phyloP scores from a whole-genome alignment of 1,140 invertebrate species.

The Lordiphosa clarofinis region DNA sequence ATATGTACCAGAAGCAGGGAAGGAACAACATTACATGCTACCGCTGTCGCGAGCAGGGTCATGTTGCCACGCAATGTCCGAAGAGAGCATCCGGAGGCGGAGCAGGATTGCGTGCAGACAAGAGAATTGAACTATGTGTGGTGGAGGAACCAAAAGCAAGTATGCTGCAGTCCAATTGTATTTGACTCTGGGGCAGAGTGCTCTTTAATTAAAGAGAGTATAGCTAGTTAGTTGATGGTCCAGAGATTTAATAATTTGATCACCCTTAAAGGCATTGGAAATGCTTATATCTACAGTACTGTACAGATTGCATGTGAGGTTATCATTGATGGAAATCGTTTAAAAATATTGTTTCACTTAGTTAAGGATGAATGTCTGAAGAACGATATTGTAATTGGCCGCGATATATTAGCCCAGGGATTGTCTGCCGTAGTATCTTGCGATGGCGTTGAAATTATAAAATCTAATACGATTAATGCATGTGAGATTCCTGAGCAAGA shows the following conservation, averaged over 20 bases:
- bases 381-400: constrained; percentile 14
- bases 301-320: too few relatives aligned
- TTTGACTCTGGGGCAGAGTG: constrained; percentile 5
- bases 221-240: neutral
- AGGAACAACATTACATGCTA: constrained; percentile 1
- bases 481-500: neutral
- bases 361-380: constrained; percentile 6
- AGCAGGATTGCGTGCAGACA: constrained; percentile 6
- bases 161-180: constrained; percentile 5
- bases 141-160: constrained; percentile 11
- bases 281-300: constrained; percentile 1
- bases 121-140: constrained; percentile 6
- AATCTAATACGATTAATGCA: neutral
- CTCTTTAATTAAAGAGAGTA: neutral
- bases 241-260: constrained; percentile 6
- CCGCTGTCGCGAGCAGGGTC: constrained; percentile 6
- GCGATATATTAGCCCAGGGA: constrained; percentile 8
- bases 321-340: too few relatives aligned
- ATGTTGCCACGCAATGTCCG: constrained; percentile 8
- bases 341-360: constrained; percentile 2
- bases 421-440: neutral
- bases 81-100: neutral
- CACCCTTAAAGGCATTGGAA: constrained; percentile 8
- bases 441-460: neutral
- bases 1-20: too few relatives aligned